A percentile compares a stretch with the other conserved stretches of the same genome.
These are phyloP conservation scores for Drosophila algonquin DNA, from an alignment of 2,888 invertebrate genomes.

Conservation along the genomic window DNA sequence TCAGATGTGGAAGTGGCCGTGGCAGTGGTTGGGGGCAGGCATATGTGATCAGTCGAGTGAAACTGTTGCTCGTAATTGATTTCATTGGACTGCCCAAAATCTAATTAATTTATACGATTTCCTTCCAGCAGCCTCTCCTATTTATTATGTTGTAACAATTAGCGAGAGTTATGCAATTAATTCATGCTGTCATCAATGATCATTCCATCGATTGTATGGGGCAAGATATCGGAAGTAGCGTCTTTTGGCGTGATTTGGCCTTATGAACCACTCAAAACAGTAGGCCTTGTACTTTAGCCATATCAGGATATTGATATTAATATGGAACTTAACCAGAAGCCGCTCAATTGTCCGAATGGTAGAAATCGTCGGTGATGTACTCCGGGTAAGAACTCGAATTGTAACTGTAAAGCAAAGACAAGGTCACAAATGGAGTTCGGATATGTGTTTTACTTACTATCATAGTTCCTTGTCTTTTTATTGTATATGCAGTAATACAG, in stretches of 20 bases:
- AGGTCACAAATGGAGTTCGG: no score
- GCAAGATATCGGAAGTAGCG: constrained; percentile 33
- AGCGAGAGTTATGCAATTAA: constrained; percentile 57
- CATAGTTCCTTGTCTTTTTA: background rate
- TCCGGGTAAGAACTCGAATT: background rate
- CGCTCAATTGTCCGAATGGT: background rate
- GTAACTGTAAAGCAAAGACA: background rate
- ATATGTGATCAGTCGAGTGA: constrained; percentile 51
- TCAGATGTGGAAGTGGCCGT: background rate
- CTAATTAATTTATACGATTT: constrained; percentile 72
- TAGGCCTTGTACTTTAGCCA: constrained; percentile 45
- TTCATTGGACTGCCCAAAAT: constrained; percentile 40
- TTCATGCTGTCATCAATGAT: constrained; percentile 23
- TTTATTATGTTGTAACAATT: constrained; percentile 60
- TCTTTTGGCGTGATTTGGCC: constrained; percentile 31
- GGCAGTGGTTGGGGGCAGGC: background rate
- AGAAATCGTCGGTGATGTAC: background rate
- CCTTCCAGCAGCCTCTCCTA: constrained; percentile 17
- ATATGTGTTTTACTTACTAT: constrained; percentile 17
- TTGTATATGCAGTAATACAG: constrained; percentile 49
- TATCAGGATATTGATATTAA: background rate
- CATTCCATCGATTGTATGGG: constrained; percentile 38
- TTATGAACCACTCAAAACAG: constrained; percentile 66
- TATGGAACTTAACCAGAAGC: background rate
- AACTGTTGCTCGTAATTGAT: constrained; percentile 62